Conservation (phyloP, 2,113 vertebrate genomes). For the Columbina picui region DNA sequence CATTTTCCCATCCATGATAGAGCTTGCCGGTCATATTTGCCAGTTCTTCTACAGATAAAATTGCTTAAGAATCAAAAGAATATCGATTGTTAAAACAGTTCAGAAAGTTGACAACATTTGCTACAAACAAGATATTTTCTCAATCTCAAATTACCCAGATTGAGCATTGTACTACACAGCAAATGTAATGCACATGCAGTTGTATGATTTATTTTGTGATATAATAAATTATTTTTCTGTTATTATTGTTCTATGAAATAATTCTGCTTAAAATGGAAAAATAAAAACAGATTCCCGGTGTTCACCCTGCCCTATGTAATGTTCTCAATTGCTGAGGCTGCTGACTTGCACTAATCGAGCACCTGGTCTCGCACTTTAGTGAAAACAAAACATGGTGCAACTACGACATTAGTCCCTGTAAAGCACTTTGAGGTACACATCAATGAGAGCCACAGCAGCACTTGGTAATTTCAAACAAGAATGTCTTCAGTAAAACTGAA, state of each 20-base stretch:
- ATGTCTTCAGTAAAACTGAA: not conserved
- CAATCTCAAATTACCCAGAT: not conserved
- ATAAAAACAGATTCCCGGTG: not conserved
- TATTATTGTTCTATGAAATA: not conserved
- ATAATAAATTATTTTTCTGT: not conserved
- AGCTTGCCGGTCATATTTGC: not conserved
- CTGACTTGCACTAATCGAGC: not conserved
- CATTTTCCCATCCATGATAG: not conserved
- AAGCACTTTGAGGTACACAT: not conserved
- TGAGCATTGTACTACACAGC: not conserved
- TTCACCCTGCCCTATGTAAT: not conserved
- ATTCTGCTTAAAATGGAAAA: not conserved
- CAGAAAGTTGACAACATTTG: not conserved
- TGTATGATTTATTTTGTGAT: not conserved
- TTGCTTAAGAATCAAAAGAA: not conserved
- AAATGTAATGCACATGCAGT: not conserved
- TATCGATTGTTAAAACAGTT: not conserved
- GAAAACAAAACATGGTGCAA: not conserved
- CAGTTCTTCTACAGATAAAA: not conserved
- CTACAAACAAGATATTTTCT: not conserved
- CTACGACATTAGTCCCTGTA: too few relatives aligned
- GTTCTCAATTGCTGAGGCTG: not conserved
- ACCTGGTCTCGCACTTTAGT: not conserved
- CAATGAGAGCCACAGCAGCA: not conserved
- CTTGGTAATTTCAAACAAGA: not conserved